These are phyloP conservation scores for Scotopteryx bipunctaria DNA, from an alignment of 2,888 invertebrate genomes.

Conservation along the genomic window DNA sequence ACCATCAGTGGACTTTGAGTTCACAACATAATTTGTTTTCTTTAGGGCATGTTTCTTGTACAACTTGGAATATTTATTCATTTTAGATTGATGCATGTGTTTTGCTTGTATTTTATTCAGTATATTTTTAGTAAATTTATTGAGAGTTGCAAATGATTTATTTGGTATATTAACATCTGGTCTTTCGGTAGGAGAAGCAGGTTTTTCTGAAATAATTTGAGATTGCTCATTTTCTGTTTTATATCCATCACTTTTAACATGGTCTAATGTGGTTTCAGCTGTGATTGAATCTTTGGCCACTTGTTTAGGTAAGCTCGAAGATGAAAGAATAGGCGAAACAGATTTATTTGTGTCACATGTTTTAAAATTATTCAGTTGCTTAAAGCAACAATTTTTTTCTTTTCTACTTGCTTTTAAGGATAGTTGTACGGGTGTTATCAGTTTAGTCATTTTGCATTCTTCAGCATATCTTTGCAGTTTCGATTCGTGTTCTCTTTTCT, in stretches of 20 bases:
- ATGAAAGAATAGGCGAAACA: not conserved
- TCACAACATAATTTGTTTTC: not conserved
- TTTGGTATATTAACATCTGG: not conserved
- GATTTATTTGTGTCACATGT: not conserved
- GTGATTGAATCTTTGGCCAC: no score
- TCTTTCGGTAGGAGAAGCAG: not conserved
- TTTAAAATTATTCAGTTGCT: not conserved
- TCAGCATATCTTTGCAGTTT: not conserved
- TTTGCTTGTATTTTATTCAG: not conserved
- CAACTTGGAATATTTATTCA: not conserved
- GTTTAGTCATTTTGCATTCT: not conserved
- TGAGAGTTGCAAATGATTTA: slow-evolving; percentile 2
- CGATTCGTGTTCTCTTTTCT: not conserved
- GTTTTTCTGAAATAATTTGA: not conserved
- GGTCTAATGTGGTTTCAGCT: no score
- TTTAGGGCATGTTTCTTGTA: not conserved
- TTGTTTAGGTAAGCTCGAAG: not conserved
- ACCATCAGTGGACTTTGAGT: not conserved
- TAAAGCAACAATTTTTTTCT: not conserved
- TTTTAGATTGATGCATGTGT: not conserved
- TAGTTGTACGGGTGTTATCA: not conserved
- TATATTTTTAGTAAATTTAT: slow-evolving; percentile 13
- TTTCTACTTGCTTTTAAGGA: not conserved
- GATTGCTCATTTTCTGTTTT: not conserved
- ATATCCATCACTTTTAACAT: not conserved